phyloP scores from a whole-genome alignment of 2,888 invertebrate species.

The Nycteola revayana region DNA sequence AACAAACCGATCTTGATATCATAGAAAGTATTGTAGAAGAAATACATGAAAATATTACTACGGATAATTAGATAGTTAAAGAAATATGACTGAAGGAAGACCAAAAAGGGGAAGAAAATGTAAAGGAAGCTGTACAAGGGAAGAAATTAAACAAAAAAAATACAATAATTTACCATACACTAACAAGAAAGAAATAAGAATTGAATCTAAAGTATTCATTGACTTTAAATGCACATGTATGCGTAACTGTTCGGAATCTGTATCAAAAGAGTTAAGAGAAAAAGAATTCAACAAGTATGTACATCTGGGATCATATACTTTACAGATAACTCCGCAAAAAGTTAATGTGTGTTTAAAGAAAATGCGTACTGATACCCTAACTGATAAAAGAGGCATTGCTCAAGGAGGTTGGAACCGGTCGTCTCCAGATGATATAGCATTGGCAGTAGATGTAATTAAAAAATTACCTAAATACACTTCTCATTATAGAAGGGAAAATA shows the following conservation, averaged over 20 bases:
- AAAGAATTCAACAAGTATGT: conserved; percentile 6
- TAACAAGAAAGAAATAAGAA: conserved; percentile 5
- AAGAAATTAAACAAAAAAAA: conserved; percentile 6
- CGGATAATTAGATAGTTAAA: too few relatives aligned
- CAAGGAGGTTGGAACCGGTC: conserved; percentile 2
- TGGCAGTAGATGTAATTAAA: conserved; percentile 12
- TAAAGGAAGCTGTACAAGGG: conserved; percentile 1
- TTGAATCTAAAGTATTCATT: conserved; percentile 7
- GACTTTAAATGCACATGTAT: conserved; percentile 9
- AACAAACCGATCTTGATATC: too few relatives aligned
- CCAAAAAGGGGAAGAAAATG: conserved; percentile 7
- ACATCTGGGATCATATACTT: conserved; percentile 4
- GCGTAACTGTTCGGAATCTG: conserved; percentile 5
- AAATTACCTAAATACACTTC: conserved; percentile 6
- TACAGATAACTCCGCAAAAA: conserved; percentile 4
- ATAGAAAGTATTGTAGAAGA: too few relatives aligned
- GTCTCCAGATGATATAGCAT: background rate
- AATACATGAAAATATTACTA: too few relatives aligned
- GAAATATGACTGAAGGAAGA: conserved; percentile 13
- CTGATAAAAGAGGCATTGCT: background rate
- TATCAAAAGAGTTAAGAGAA: conserved; percentile 8
- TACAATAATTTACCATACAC: conserved; percentile 7
- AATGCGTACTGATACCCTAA: conserved; percentile 4
- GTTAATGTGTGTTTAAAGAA: conserved; percentile 6
- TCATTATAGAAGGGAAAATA: conserved; percentile 9